A percentile compares a stretch with the other conserved stretches of the same genome.
Evolutionary conservation across 1,140 invertebrate genomes (phyloP).

Genomic region (Ditylenchus dipsaci): DNA sequence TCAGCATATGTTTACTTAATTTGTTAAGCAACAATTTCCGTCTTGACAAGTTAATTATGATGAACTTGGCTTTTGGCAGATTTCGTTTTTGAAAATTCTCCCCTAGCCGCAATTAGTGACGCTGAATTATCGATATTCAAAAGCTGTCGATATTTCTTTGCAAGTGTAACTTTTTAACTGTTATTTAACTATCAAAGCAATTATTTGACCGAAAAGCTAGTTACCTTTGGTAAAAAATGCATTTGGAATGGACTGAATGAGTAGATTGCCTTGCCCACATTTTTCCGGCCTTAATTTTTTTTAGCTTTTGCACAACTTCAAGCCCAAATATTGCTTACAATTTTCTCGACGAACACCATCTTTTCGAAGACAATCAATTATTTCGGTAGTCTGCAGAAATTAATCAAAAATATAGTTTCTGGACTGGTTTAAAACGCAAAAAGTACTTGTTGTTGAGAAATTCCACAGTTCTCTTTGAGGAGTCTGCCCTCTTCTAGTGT

Average conservation of each 20-base stretch:
- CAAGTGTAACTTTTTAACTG: too few relatives aligned
- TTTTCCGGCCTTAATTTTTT: slow-evolving; percentile 33
- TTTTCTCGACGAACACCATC: slow-evolving; percentile 56
- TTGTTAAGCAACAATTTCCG: too few relatives aligned
- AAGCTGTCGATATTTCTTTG: too few relatives aligned
- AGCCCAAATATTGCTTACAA: slow-evolving; percentile 18
- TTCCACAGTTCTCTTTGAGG: slow-evolving; percentile 49
- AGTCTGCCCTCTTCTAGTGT: slow-evolving; percentile 52
- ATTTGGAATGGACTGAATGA: slow-evolving; percentile 57
- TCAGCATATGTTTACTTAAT: too few relatives aligned
- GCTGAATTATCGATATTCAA: too few relatives aligned
- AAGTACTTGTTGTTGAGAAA: slow-evolving; percentile 46
- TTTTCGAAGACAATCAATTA: slow-evolving; percentile 42
- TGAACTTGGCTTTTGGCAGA: too few relatives aligned
- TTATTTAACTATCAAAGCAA: too few relatives aligned
- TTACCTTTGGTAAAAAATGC: slow-evolving; percentile 49
- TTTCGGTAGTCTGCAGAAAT: slow-evolving; percentile 39
- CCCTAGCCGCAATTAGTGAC: too few relatives aligned
- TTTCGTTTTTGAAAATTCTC: too few relatives aligned
- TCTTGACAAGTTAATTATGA: too few relatives aligned
- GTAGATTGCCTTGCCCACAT: slow-evolving; percentile 53
- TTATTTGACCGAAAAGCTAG: slow-evolving; percentile 49
- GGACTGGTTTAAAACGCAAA: neutral
- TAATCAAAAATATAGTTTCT: slow-evolving; percentile 3
- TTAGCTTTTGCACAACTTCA: too few relatives aligned